A percentile compares a stretch with the other conserved stretches of the same genome.
Evolutionary conservation across 2,113 vertebrate species (phyloP).

Genomic region (Vireo altiloquus): DNA sequence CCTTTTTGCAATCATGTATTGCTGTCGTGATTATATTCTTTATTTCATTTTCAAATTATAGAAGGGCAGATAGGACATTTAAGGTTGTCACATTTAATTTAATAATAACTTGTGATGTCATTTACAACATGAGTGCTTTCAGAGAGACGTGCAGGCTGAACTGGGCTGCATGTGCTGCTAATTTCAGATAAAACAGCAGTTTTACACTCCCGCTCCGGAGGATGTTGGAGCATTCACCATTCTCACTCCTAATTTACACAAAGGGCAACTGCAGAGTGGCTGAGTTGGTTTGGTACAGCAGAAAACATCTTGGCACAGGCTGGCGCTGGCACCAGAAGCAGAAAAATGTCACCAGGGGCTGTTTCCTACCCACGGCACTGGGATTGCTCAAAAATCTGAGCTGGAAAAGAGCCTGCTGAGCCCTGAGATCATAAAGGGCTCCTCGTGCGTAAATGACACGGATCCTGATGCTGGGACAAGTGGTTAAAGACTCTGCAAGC

Average conservation of each 20-base stretch:
- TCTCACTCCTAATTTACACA: background rate
- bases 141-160: background rate
- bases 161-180: background rate
- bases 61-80: background rate
- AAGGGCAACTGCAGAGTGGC: background rate
- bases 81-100: background rate
- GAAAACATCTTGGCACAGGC: background rate
- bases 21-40: background rate
- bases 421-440: background rate
- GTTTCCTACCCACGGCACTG: constrained; percentile 41
- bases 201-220: background rate
- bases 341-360: constrained; percentile 34
- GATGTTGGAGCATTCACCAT: background rate
- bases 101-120: background rate
- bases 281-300: background rate
- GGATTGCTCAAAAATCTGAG: constrained; percentile 25
- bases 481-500: background rate
- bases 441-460: background rate
- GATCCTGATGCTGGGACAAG: background rate
- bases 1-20: background rate
- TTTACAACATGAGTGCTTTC: background rate
- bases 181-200: background rate
- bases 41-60: background rate
- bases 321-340: background rate
- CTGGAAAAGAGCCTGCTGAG: background rate